phyloP scores from a whole-genome alignment of 2,888 invertebrate species.

The Andrena praecox region DNA sequence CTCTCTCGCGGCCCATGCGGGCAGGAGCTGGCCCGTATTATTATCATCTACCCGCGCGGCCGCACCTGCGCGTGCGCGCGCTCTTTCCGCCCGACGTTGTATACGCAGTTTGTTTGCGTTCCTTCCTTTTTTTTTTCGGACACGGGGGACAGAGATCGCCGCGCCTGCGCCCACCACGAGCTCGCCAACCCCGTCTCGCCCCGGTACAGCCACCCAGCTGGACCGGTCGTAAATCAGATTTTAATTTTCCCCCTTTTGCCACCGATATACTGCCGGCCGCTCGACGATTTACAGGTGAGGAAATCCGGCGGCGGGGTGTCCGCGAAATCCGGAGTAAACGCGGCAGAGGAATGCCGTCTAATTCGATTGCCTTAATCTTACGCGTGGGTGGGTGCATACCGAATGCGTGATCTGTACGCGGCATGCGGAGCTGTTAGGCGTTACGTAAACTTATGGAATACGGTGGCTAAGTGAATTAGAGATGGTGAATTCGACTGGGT shows the following conservation, averaged over 20 bases:
- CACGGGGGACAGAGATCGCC: not conserved
- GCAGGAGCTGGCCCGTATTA: slow-evolving; percentile 70
- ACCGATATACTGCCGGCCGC: slow-evolving; percentile 6
- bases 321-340: not conserved
- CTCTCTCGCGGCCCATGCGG: slow-evolving; percentile 65
- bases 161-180: slow-evolving; percentile 36
- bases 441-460: not conserved
- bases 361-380: not conserved
- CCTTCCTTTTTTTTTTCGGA: slow-evolving; percentile 48
- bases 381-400: not conserved
- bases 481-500: not conserved
- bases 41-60: slow-evolving; percentile 57
- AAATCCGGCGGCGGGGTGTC: slow-evolving; percentile 3
- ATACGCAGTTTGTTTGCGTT: not conserved
- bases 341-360: not conserved
- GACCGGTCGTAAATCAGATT: slow-evolving; percentile 47
- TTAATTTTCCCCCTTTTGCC: slow-evolving; percentile 17
- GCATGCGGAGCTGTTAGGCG: not conserved
- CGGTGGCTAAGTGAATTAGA: not conserved
- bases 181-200: not conserved
- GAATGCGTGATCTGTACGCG: not conserved
- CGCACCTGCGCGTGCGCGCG: slow-evolving; percentile 66
- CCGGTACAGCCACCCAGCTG: not conserved
- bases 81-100: slow-evolving; percentile 32
- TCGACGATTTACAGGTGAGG: slow-evolving; percentile 26